These are phyloP conservation scores for Taeniopygia guttata DNA, from an alignment of 2,797 vertebrate species.

Conservation along the genomic window DNA sequence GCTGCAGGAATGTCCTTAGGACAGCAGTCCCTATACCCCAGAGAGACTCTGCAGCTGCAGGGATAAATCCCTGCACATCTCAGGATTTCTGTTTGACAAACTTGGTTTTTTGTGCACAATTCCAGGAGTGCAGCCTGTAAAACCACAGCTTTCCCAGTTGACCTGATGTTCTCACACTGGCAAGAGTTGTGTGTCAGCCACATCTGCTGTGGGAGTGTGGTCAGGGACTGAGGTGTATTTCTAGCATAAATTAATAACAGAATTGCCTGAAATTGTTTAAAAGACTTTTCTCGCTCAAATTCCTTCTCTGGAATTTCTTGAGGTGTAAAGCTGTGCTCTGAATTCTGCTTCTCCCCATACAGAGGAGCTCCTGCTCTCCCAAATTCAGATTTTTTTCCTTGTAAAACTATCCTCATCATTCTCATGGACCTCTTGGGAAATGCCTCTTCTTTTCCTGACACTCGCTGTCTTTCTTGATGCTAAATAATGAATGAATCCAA, in stretches of 20 bases:
- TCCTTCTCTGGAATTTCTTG: not conserved
- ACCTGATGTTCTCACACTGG: not conserved
- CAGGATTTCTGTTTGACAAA: not conserved
- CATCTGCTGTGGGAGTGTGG: not conserved
- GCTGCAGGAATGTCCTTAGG: not conserved
- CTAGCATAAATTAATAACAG: not conserved
- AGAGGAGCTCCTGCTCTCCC: not conserved
- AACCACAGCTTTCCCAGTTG: not conserved
- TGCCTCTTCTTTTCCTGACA: not conserved
- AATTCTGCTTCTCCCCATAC: not conserved
- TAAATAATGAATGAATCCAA: conserved; percentile 31
- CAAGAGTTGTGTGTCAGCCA: not conserved
- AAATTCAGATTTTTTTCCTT: not conserved
- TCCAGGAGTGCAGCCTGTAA: not conserved
- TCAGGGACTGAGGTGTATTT: not conserved
- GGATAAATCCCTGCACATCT: not conserved
- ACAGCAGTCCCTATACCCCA: not conserved
- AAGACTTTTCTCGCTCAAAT: not conserved
- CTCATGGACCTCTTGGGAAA: conserved; percentile 2
- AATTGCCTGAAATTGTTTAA: not conserved
- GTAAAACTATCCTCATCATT: not conserved
- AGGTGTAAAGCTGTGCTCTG: not conserved
- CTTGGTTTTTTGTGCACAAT: not conserved
- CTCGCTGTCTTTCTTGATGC: not conserved
- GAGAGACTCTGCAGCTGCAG: not conserved